Conservation (phyloP, 2,888 invertebrate species). For the Syritta pipiens region DNA sequence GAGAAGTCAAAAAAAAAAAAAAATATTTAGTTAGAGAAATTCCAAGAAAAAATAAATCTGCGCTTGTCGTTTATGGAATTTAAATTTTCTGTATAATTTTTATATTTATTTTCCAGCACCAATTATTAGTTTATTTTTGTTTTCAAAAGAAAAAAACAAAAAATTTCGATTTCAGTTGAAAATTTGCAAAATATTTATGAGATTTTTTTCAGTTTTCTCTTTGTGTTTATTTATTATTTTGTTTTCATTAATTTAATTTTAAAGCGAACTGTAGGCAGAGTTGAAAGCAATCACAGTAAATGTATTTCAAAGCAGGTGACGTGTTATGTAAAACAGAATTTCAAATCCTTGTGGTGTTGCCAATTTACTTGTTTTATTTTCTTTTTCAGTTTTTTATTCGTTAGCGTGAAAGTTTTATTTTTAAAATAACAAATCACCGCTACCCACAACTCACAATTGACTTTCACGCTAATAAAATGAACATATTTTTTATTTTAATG, state of each 20-base stretch:
- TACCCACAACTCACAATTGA: too few relatives aligned
- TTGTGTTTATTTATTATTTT: slow-evolving; percentile 17
- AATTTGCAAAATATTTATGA: slow-evolving; percentile 53
- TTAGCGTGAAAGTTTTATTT: not conserved
- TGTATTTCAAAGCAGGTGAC: not conserved
- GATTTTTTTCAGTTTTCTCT: not conserved
- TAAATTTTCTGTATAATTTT: slow-evolving; percentile 14
- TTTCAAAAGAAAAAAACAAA: too few relatives aligned
- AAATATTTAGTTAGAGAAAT: slow-evolving; percentile 22
- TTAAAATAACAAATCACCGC: too few relatives aligned
- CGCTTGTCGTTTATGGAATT: slow-evolving; percentile 52
- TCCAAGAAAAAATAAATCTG: slow-evolving; percentile 3
- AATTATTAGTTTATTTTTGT: slow-evolving; percentile 60
- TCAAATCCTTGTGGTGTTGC: slow-evolving; percentile 65
- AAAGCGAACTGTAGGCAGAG: slow-evolving; percentile 10
- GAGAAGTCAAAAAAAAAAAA: slow-evolving; percentile 40
- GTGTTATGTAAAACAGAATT: slow-evolving; percentile 1
- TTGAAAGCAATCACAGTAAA: not conserved
- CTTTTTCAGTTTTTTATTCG: not conserved
- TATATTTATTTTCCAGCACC: slow-evolving; percentile 61
- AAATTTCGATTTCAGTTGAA: slow-evolving; percentile 43
- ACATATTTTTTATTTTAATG: not conserved
- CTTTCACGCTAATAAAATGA: too few relatives aligned
- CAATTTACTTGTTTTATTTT: not conserved
- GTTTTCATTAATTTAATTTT: slow-evolving; percentile 20